Evolutionary conservation across 2,113 vertebrate species (phyloP).

Genomic region (Mungos mungo): DNA sequence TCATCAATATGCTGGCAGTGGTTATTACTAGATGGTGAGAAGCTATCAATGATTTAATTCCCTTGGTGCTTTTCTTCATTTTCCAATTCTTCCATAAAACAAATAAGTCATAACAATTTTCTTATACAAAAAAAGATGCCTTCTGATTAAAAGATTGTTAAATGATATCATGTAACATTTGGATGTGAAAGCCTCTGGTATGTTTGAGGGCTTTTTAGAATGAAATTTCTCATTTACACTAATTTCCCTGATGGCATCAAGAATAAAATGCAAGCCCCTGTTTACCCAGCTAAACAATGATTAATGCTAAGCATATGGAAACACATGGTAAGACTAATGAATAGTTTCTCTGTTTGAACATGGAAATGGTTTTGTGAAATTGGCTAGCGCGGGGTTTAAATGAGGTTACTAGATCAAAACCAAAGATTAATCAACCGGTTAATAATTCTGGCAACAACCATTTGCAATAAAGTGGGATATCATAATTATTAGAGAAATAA

Average conservation of each 20-base stretch:
- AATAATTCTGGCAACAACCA: conserved; percentile 5
- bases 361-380: conserved; percentile 59
- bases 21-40: neutral
- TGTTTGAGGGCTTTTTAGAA: conserved; percentile 56
- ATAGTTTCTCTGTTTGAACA: conserved; percentile 64
- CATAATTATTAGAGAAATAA: neutral
- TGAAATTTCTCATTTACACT: conserved; percentile 75
- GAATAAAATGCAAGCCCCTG: conserved; percentile 69
- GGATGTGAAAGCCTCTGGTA: conserved; percentile 66
- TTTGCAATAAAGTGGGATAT: neutral
- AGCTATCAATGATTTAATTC: neutral
- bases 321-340: conserved; percentile 63
- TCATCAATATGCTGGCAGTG: neutral
- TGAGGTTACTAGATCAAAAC: conserved; percentile 66
- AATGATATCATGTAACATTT: conserved; percentile 21
- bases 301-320: conserved; percentile 78
- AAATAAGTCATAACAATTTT: neutral
- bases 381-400: neutral
- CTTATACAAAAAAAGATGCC: neutral
- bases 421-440: conserved; percentile 63
- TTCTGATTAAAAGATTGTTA: conserved; percentile 53
- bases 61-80: neutral
- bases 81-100: conserved; percentile 40
- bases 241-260: conserved; percentile 63
- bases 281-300: conserved; percentile 79